Conservation (phyloP, 2,888 invertebrate genomes). For the Lasioglossum lativentre region DNA sequence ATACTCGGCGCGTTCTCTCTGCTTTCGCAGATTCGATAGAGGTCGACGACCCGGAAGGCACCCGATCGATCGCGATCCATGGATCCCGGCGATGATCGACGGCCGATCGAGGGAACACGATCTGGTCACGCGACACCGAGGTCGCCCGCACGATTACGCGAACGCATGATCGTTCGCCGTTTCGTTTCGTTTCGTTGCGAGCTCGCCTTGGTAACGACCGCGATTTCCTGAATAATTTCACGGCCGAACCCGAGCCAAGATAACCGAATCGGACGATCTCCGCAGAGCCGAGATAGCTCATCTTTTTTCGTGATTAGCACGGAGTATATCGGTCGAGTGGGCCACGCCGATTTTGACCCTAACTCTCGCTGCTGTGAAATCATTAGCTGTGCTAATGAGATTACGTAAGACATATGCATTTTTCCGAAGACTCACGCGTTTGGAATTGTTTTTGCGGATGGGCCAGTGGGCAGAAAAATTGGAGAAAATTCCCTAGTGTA, state of each 20-base stretch:
- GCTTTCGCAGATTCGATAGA: conserved; percentile 35
- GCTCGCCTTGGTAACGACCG: background rate
- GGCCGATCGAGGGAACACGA: conserved; percentile 8
- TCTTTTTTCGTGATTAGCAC: background rate
- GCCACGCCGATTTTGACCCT: background rate
- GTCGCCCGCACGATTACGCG: background rate
- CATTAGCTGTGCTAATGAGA: background rate
- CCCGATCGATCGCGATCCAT: conserved; percentile 26
- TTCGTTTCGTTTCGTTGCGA: background rate
- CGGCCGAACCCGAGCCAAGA: background rate
- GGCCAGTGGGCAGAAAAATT: background rate
- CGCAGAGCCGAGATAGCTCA: background rate
- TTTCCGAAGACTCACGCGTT: background rate
- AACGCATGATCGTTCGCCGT: background rate
- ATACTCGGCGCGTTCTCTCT: conserved; percentile 10
- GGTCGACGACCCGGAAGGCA: conserved; percentile 26
- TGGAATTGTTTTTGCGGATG: background rate
- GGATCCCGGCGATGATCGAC: background rate
- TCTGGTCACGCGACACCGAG: conserved; percentile 32
- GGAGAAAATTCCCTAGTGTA: background rate
- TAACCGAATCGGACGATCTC: conserved; percentile 9
- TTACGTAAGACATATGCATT: background rate
- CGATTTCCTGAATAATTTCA: conserved; percentile 15
- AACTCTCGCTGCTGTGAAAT: background rate
- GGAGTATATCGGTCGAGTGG: background rate